These are phyloP conservation scores for Scaeva pyrastri DNA, from an alignment of 2,888 invertebrate genomes.

Conservation along the genomic window DNA sequence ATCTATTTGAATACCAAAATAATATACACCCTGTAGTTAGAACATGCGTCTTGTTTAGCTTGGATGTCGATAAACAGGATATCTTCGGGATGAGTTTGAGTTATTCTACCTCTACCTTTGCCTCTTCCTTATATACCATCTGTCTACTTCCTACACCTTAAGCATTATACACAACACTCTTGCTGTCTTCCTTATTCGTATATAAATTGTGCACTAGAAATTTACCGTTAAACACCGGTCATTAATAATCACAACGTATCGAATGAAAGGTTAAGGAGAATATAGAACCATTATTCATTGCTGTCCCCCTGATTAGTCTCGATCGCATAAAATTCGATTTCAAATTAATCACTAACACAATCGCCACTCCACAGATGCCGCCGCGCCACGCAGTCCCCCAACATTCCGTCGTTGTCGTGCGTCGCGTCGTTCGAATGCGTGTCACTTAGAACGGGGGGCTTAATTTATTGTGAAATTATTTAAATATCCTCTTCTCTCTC, in stretches of 20 bases:
- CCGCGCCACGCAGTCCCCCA: too few species aligned
- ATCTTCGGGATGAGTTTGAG: constrained; percentile 8
- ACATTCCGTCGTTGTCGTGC: too few species aligned
- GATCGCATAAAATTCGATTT: constrained; percentile 28
- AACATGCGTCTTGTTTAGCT: constrained; percentile 54
- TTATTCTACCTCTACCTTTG: background rate
- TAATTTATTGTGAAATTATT: background rate
- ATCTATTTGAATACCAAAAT: background rate
- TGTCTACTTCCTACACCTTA: background rate
- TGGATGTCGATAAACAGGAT: constrained; percentile 51
- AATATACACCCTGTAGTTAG: background rate
- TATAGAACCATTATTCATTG: constrained; percentile 17
- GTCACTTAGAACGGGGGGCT: background rate
- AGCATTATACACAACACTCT: background rate
- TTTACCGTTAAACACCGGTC: constrained; percentile 59
- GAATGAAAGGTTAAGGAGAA: constrained; percentile 39
- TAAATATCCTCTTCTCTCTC: background rate
- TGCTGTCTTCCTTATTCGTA: constrained; percentile 7
- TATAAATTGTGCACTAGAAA: constrained; percentile 15
- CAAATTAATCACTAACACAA: constrained; percentile 42
- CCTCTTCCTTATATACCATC: background rate
- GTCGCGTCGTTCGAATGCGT: background rate
- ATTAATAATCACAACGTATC: constrained; percentile 51
- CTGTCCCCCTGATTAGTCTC: constrained; percentile 3
- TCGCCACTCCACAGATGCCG: background rate